Evolutionary conservation across 2,888 invertebrate genomes (phyloP), one percentile per base, ranked within the genome.

Genomic region (Darwinula stevensoni): DNA sequence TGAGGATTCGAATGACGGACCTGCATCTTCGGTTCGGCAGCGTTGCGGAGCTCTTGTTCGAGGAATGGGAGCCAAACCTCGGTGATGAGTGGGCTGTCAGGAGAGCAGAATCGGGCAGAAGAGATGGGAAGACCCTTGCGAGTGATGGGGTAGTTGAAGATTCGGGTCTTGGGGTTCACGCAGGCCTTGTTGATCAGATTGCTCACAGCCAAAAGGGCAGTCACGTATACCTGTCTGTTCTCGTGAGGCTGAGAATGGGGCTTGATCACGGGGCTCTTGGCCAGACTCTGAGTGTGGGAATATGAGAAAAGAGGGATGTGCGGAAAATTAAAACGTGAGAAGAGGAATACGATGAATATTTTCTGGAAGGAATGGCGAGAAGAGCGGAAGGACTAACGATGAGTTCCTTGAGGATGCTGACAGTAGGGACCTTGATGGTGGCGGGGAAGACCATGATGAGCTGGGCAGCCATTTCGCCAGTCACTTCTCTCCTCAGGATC

Each of bases 361-460:
- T 14, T 12, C 12, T n/a, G n/a, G n/a, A n/a, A n/a, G n/a, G n/a
- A n/a, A n/a, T n/a, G n/a, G n/a, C n/a, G n/a, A n/a, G n/a, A n/a
- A n/a, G n/a, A n/a, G n/a, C n/a, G n/a, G n/a, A n/a, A n/a, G n/a
- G n/a, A n/a, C n/a, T n/a, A n/a, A n/a, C n/a, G n/a, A n/a, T n/a
- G n/a, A n/a, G n/a, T n/a, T n/a, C n/a, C n/a, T n/a, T n/a, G n/a
- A n/a, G n/a, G n/a, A n/a, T n/a, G n/a, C n/a, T n/a, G n/a, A 43
- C 40, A 31, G 48, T 47, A n/a, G 51, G 50, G 29, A 46, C 42
- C 14, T 47, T 44, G 14, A 47, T 36, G 31, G 48, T 39, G 14
- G 42, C 37, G 4, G 44, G 44, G 12, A 47, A 34, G 18, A 42
- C 39, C 28, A 44, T 38, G 17, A 49, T 37, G 12, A 43, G 32